Conservation (phyloP, 2,113 vertebrate species). For the Apus apus region DNA sequence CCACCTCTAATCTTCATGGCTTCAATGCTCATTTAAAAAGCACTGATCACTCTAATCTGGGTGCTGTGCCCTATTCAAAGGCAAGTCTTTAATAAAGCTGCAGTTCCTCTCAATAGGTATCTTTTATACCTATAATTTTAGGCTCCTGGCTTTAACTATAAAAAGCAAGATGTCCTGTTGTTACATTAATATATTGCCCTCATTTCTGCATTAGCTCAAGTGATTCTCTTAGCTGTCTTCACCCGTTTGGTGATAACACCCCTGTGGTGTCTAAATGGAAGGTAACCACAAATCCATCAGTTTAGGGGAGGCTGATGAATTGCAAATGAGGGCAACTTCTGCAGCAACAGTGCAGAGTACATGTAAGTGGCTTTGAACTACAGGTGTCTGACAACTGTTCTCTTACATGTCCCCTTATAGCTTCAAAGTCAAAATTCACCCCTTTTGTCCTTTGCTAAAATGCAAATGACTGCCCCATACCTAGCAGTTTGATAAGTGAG, state of each 20-base stretch:
- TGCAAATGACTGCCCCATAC: not conserved
- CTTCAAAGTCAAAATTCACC: slow-evolving; percentile 46
- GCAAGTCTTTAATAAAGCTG: not conserved
- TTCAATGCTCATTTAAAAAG: not conserved
- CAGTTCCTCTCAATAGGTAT: not conserved
- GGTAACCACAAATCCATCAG: slow-evolving; percentile 11
- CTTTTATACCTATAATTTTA: not conserved
- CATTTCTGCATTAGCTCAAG: slow-evolving; percentile 42
- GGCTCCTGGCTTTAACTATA: not conserved
- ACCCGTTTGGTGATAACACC: not conserved
- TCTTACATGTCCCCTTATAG: not conserved
- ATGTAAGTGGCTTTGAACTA: slow-evolving; percentile 36
- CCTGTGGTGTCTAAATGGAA: slow-evolving; percentile 21
- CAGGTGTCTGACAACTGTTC: slow-evolving; percentile 26
- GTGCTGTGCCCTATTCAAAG: not conserved
- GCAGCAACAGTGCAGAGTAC: not conserved
- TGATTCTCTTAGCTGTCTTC: slow-evolving; percentile 23
- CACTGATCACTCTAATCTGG: not conserved
- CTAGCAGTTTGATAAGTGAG: not conserved
- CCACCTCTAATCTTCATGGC: not conserved
- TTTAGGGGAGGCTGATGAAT: slow-evolving; percentile 12
- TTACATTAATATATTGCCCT: slow-evolving; percentile 36
- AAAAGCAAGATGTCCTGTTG: not conserved
- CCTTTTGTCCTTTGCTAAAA: not conserved
- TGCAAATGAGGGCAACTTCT: not conserved